Evolutionary conservation across 2,797 vertebrate species (phyloP).

Genomic region (Trachurus trachurus): DNA sequence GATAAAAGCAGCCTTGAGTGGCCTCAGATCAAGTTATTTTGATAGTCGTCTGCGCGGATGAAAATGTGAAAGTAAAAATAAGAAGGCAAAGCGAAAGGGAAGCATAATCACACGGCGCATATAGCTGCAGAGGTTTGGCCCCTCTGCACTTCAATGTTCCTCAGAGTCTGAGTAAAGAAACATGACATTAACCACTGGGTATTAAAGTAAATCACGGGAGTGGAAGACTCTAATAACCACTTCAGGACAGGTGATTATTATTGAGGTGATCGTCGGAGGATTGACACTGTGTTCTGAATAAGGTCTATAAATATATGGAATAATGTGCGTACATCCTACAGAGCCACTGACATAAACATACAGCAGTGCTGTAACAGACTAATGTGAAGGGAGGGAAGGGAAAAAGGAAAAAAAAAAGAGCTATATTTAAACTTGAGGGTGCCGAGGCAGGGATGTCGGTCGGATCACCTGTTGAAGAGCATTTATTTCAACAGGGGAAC

Average conservation of each 20-base stretch:
- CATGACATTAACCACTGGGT: constrained; percentile 75
- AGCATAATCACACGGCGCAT: constrained; percentile 36
- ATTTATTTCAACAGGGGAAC: constrained; percentile 71
- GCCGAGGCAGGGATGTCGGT: constrained; percentile 58
- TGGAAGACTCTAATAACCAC: constrained; percentile 69
- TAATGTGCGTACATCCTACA: constrained; percentile 44
- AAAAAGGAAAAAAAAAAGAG: not conserved
- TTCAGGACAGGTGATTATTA: constrained; percentile 72
- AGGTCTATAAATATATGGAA: constrained; percentile 64
- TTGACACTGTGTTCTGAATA: constrained; percentile 56
- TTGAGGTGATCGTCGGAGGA: constrained; percentile 44
- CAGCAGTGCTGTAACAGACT: constrained; percentile 34
- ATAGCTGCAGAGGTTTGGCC: constrained; percentile 40
- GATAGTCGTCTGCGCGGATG: constrained; percentile 54
- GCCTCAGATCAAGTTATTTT: constrained; percentile 69
- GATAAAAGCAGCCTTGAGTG: constrained; percentile 71
- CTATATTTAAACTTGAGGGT: constrained; percentile 76
- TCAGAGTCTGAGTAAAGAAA: constrained; percentile 56
- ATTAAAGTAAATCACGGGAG: constrained; percentile 74
- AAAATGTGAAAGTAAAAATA: constrained; percentile 66
- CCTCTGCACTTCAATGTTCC: constrained; percentile 49
- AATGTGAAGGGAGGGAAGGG: constrained; percentile 22
- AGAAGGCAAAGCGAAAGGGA: constrained; percentile 27
- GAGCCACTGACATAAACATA: constrained; percentile 55
- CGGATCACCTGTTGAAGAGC: constrained; percentile 78